Conservation (phyloP, 2,797 vertebrate genomes). For the Neosalanx taihuensis region DNA sequence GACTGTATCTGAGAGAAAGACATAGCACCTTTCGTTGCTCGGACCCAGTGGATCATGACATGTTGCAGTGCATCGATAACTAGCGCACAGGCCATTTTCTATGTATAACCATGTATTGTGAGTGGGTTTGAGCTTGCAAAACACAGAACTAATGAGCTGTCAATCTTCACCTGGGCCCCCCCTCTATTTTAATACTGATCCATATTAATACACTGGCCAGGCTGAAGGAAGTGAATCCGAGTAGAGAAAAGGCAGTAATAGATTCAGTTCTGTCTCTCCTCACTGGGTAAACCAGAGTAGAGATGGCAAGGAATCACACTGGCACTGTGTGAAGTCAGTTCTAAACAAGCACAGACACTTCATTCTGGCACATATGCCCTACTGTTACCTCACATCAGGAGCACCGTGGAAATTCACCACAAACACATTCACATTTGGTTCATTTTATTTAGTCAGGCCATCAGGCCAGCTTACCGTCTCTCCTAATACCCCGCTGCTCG, state of each 20-base stretch:
- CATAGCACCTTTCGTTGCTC: constrained; percentile 1
- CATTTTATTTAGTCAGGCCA: not conserved
- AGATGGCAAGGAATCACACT: not conserved
- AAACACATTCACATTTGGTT: constrained; percentile 1
- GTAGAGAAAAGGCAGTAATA: constrained; percentile 1
- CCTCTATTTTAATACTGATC: constrained; percentile 7
- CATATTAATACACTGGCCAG: constrained; percentile 7
- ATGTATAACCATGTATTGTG: no score
- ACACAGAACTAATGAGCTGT: not conserved
- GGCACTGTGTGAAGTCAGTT: constrained; percentile 1
- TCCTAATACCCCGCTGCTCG: not conserved
- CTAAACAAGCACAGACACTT: not conserved
- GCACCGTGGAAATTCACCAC: constrained; percentile 7
- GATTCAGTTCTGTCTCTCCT: not conserved
- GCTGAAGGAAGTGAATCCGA: not conserved
- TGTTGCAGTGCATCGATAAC: not conserved
- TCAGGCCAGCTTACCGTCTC: not conserved
- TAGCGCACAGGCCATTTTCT: not conserved
- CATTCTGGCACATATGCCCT: not conserved
- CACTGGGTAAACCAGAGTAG: constrained; percentile 11
- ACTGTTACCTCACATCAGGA: not conserved
- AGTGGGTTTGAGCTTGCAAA: not conserved
- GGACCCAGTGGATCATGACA: not conserved
- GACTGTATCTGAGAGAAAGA: not conserved
- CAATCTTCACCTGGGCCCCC: not conserved